phyloP scores from a whole-genome alignment of 1,140 invertebrate genomes.

The Meloidogyne hapla region DNA sequence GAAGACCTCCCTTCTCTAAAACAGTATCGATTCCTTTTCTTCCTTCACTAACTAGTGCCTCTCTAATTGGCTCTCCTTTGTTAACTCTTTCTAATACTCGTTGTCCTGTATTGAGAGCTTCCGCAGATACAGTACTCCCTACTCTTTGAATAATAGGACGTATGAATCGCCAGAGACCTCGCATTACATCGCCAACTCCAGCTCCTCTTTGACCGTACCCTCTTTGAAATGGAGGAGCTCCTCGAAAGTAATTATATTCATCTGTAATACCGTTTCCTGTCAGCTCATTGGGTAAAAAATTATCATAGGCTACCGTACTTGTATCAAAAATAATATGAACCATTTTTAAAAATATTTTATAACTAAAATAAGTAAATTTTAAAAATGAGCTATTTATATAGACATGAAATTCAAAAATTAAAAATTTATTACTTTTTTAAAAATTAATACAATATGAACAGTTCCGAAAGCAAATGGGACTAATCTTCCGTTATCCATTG shows the following conservation, averaged over 20 bases:
- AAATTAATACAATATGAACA: no score
- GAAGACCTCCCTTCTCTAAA: not conserved
- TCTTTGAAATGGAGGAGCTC: slow-evolving; percentile 20
- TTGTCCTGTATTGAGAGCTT: slow-evolving; percentile 8
- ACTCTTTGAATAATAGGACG: not conserved
- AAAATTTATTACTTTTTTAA: no score
- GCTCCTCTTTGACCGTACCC: slow-evolving; percentile 28
- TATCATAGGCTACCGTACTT: no score
- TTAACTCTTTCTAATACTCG: slow-evolving; percentile 13
- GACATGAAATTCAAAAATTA: no score
- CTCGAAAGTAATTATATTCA: slow-evolving; percentile 12
- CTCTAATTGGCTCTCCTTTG: not conserved
- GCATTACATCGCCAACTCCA: slow-evolving; percentile 11
- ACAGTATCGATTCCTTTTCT: slow-evolving; percentile 4
- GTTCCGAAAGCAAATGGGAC: no score
- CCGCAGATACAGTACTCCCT: not conserved
- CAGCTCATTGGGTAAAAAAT: no score
- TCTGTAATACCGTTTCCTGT: no score
- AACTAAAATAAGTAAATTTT: no score
- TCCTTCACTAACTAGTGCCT: slow-evolving; percentile 8
- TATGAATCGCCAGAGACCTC: slow-evolving; percentile 16
- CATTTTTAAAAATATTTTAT: no score
- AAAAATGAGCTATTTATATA: no score
- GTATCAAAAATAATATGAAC: no score
- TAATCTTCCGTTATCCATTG: no score